Base-by-base conservation (phyloP, 2,113 vertebrate species). In the Lasiurus cinereus region DNA sequence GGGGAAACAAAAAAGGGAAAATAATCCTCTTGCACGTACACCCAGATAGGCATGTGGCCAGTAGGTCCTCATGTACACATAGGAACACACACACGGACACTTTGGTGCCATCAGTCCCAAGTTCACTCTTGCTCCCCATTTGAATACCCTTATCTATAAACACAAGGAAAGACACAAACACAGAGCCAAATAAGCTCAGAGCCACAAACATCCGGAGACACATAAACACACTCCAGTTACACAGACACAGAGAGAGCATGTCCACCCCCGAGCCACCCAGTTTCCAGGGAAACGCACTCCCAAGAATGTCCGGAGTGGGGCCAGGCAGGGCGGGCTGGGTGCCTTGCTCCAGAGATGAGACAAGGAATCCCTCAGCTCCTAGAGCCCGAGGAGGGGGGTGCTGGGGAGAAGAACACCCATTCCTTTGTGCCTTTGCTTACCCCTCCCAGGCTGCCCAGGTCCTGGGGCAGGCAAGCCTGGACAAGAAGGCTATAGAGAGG, bases 261-360 rank as follows among this genome's bases (percentile, higher is more conserved):
- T 31, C 88, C 67, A 92, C 95, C 92, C 93, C 88, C 14, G 19
- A 94, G 94, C 94, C 97, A 94, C 95, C 93, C 96, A 89, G 97
- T 97, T 95, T 91, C 97, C 97, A 97, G 93, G 97, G 97, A 97
- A 97, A 97, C 95, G 52, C 52, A 95, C 96, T 97, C 96, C 85
- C 88, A 97, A 97, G 97, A 97, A 97, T 97, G 97, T 97, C 97
- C 96, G 95, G 97, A 97, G 94, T 83, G 92, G 82, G 95, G 97
- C 97, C 97, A 90, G 93, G 94, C 93, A 76, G 95, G 97, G 97
- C 90, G 96, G 96, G 97, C 97, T 95, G 88, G 91, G 88, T 96
- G 96, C 96, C 94, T 96, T 93, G 94, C 95, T 96, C 82, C 90
- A 94, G 78, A 92, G 97, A 97, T 83, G 97, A 97, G 97, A 97